These are phyloP conservation scores for Cephonodes hylas DNA, from an alignment of 2,888 invertebrate species.

Conservation along the genomic window DNA sequence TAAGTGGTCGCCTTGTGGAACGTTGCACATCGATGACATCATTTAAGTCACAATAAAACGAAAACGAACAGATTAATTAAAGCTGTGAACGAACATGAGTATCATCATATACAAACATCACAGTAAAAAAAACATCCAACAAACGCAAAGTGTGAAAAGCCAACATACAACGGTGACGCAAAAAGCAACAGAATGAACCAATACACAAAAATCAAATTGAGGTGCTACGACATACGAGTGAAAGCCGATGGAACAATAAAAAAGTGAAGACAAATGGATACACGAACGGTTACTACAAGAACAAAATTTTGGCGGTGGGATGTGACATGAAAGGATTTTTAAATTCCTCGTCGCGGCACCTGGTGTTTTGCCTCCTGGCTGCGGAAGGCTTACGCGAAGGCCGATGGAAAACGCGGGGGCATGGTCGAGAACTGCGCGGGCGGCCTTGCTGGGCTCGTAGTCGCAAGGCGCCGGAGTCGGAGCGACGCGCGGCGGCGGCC, in stretches of 20 bases:
- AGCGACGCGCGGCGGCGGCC: constrained; percentile 83
- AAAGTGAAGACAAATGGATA: background rate
- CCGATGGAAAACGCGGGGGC: constrained; percentile 84
- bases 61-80: constrained; percentile 1
- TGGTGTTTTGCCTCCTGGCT: constrained; percentile 74
- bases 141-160: background rate
- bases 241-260: background rate
- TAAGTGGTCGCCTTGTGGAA: constrained; percentile 1
- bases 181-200: background rate
- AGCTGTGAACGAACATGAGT: background rate
- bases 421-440: constrained; percentile 75
- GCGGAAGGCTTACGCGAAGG: constrained; percentile 72
- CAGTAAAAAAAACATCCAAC: background rate
- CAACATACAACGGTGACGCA: background rate
- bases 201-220: background rate
- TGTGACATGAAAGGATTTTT: background rate
- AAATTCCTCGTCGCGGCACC: constrained; percentile 53
- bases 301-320: background rate
- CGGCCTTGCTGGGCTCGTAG: constrained; percentile 89
- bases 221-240: background rate
- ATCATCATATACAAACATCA: background rate
- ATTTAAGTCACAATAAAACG: background rate
- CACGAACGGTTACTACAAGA: background rate
- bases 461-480: constrained; percentile 94
- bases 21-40: constrained; percentile 15